phyloP scores from a whole-genome alignment of 2,888 invertebrate species.

The Meliscaeva auricollis region DNA sequence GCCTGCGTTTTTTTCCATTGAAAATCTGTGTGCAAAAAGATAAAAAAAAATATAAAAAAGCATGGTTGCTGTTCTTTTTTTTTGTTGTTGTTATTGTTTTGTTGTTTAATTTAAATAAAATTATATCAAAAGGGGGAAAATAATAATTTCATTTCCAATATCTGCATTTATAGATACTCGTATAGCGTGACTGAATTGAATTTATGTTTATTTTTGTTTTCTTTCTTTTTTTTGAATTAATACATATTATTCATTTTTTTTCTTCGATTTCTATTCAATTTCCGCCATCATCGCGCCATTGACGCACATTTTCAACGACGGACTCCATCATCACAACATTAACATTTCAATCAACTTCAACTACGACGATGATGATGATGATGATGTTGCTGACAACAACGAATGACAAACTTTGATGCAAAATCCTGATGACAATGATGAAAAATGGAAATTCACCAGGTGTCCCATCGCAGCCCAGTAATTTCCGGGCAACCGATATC shows the following conservation, averaged over 20 bases:
- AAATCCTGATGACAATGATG: constrained; percentile 3
- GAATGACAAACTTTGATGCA: constrained; percentile 40
- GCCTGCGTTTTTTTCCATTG: background rate
- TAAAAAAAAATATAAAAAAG: constrained; percentile 14
- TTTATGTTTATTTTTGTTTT: constrained; percentile 41
- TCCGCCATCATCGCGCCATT: constrained; percentile 54
- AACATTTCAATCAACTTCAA: constrained; percentile 35
- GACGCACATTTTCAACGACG: constrained; percentile 31
- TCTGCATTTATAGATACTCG: background rate
- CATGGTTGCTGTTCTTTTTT: constrained; percentile 24
- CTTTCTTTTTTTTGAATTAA: constrained; percentile 19
- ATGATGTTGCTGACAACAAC: background rate
- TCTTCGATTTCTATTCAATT: constrained; percentile 72
- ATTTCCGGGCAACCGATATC: constrained; percentile 93
- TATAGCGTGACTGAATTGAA: constrained; percentile 41
- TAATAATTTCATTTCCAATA: constrained; percentile 64
- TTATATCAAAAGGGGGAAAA: constrained; percentile 19
- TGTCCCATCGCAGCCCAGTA: constrained; percentile 98
- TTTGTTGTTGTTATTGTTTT: constrained; percentile 9
- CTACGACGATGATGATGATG: background rate
- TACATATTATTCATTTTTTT: constrained; percentile 18
- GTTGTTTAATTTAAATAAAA: constrained; percentile 30
- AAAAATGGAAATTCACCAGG: constrained; percentile 85
- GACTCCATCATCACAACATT: constrained; percentile 36
- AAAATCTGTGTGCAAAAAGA: constrained; percentile 47